Evolutionary conservation across 2,797 vertebrate species (phyloP).

Genomic region (Peromyscus eremicus): DNA sequence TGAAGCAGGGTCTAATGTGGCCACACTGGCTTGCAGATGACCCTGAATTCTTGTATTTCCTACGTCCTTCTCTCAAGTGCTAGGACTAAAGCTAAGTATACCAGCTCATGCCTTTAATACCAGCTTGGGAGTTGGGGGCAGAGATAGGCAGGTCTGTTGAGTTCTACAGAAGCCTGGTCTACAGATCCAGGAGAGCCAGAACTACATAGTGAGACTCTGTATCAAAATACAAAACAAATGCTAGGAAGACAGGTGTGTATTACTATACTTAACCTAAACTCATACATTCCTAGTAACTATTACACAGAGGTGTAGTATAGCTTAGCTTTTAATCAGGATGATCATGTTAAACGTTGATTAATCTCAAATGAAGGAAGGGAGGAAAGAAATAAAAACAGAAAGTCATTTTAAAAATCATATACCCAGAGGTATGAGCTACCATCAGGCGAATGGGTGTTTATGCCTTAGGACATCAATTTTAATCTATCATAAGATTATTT

Average conservation of each 20-base stretch:
- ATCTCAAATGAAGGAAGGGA: background rate
- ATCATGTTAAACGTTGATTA: slow-evolving; percentile 4
- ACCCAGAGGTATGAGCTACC: background rate
- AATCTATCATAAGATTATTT: background rate
- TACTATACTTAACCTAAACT: background rate
- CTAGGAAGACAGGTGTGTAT: background rate
- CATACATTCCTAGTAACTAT: background rate
- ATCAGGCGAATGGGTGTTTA: background rate
- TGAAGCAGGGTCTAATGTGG: background rate
- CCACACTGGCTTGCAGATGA: background rate
- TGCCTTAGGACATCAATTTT: background rate
- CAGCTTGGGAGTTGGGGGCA: no score
- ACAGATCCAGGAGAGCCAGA: background rate
- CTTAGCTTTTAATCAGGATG: slow-evolving; percentile 33
- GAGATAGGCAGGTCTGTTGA: background rate
- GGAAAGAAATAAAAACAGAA: slow-evolving; percentile 45
- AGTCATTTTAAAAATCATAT: background rate
- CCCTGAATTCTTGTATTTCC: background rate
- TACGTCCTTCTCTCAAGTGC: background rate
- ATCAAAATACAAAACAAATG: background rate
- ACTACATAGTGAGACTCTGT: background rate
- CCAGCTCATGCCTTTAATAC: no score
- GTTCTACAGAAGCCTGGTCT: background rate
- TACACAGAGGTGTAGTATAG: background rate
- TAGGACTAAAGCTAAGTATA: background rate